These are phyloP conservation scores for Drosophila equinoxialis DNA, from an alignment of 1,140 invertebrate genomes.

Conservation along the genomic window DNA sequence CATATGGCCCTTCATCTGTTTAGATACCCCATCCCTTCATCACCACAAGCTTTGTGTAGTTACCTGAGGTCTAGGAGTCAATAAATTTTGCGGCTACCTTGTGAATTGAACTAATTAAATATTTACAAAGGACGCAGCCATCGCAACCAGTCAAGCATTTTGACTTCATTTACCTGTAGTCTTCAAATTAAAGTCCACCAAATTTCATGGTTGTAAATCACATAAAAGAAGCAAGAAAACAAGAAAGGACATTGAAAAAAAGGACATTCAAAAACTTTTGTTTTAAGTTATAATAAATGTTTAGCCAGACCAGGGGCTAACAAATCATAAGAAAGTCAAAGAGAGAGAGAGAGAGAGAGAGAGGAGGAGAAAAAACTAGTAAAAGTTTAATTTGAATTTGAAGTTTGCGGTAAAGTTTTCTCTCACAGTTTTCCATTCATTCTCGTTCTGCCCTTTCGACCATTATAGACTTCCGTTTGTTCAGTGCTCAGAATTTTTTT, in stretches of 20 bases:
- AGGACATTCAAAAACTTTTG: constrained; percentile 19
- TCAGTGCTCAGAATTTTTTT: neutral
- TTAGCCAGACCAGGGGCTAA: constrained; percentile 28
- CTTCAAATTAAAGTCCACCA: constrained; percentile 26
- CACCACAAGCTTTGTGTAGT: constrained; percentile 13
- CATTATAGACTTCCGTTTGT: constrained; percentile 17
- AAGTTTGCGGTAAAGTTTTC: constrained; percentile 65
- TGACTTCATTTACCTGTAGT: constrained; percentile 53
- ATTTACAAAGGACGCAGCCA: constrained; percentile 56
- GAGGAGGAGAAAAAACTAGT: constrained; percentile 41
- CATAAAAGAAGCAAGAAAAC: neutral
- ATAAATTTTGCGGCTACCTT: constrained; percentile 54
- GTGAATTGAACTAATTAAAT: constrained; percentile 75
- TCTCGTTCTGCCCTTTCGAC: constrained; percentile 3
- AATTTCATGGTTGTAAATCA: constrained; percentile 28
- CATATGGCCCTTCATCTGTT: neutral
- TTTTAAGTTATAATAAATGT: constrained; percentile 65
- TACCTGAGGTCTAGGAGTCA: constrained; percentile 27
- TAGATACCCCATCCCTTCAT: no score
- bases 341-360: neutral
- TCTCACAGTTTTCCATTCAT: constrained; percentile 32
- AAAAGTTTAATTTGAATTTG: constrained; percentile 80
- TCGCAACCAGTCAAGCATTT: constrained; percentile 37
- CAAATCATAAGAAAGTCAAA: constrained; percentile 59
- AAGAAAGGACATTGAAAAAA: constrained; percentile 4